Percentiles rank a stretch among this genome's conserved stretches.
Evolutionary conservation across 1,140 invertebrate genomes (phyloP).

Genomic region (Nasonia longicornis): DNA sequence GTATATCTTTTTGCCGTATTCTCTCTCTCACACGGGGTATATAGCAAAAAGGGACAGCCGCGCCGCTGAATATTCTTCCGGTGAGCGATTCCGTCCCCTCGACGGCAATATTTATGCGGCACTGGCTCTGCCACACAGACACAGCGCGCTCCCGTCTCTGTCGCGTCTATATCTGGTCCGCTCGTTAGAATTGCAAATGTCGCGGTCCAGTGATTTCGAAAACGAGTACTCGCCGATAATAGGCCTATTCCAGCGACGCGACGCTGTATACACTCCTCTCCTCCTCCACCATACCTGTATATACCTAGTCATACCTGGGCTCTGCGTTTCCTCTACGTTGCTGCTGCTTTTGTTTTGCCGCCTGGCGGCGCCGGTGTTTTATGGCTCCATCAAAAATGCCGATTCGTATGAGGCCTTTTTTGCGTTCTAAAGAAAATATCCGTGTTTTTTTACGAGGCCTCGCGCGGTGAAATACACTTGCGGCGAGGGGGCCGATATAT

Average conservation of each 20-base stretch:
- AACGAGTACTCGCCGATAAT: constrained; percentile 63
- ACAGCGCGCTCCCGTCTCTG: no score
- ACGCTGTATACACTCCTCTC: not conserved
- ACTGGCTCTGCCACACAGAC: constrained; percentile 30
- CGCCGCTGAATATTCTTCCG: constrained; percentile 23
- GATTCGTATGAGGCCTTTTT: not conserved
- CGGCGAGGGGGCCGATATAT: no score
- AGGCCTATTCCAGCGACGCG: constrained; percentile 47
- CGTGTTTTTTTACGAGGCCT: not conserved
- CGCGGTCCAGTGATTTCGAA: constrained; percentile 58
- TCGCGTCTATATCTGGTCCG: constrained; percentile 37
- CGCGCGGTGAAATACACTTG: not conserved
- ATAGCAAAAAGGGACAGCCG: constrained; percentile 12
- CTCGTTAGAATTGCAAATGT: constrained; percentile 63
- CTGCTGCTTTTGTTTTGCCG: not conserved
- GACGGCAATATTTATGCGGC: constrained; percentile 56
- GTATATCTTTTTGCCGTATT: no score
- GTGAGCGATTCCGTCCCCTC: constrained; percentile 43
- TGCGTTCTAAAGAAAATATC: not conserved
- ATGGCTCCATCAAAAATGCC: not conserved
- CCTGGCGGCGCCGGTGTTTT: not conserved
- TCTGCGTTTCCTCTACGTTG: constrained; percentile 39
- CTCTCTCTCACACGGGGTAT: constrained; percentile 10
- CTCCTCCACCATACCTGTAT: constrained; percentile 42
- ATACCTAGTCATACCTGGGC: no score